Conservation (phyloP, 2,888 invertebrate genomes). For the Lasius fuliginosus region DNA sequence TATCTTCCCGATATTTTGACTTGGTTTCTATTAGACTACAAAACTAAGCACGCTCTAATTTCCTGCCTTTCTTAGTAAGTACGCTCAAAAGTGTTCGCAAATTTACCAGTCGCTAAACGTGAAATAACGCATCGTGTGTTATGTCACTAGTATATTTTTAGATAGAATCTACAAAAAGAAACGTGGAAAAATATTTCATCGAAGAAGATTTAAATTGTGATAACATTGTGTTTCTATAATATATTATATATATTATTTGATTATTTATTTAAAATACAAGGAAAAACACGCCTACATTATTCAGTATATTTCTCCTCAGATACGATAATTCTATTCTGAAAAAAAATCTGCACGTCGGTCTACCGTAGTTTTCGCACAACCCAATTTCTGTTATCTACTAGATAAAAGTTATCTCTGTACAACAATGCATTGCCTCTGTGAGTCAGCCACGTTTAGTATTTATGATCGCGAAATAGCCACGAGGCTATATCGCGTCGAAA, state of each 20-base stretch:
- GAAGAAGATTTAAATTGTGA: background rate
- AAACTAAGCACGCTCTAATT: constrained; percentile 23
- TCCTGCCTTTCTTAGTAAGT: background rate
- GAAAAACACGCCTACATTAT: background rate
- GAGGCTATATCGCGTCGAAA: constrained; percentile 37
- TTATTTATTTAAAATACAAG: background rate
- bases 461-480: constrained; percentile 65
- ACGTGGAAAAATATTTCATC: background rate
- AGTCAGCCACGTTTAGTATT: constrained; percentile 60
- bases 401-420: constrained; percentile 67
- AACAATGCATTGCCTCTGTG: constrained; percentile 56
- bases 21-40: constrained; percentile 19
- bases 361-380: constrained; percentile 52
- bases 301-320: background rate
- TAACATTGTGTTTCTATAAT: background rate
- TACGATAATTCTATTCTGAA: background rate
- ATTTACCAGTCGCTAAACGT: background rate
- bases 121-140: constrained; percentile 8
- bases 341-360: background rate
- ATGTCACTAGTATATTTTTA: constrained; percentile 1
- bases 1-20: constrained; percentile 58
- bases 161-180: background rate
- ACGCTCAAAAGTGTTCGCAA: background rate
- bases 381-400: constrained; percentile 65
- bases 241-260: background rate